Evolutionary conservation across 2,797 vertebrate species (phyloP), one percentile per base, ranked within the genome.

Genomic region (Phrynocephalus forsythii): DNA sequence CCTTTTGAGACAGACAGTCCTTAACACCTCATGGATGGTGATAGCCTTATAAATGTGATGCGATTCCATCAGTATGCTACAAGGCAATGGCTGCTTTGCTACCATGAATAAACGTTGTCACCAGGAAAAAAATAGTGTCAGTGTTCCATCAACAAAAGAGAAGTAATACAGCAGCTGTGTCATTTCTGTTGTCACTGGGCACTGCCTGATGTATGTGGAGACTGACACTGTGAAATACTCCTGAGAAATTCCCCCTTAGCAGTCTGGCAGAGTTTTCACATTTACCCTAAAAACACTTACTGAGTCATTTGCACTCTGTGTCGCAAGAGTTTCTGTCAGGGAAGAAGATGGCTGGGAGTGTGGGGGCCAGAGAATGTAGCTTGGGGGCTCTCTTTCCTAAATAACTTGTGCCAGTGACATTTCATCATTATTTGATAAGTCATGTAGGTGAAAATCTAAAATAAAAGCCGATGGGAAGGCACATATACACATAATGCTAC

Each of bases 301-400:
- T 88, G 91, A 94, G 91, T 90, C 92, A 92, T 96, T 95, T 95
- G 90, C 94, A 91, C 92, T 93, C 86, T 91, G 86, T 95, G 92
- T 90, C 92, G 93, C 88, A 73, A 89, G 91, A 92, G 82, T 91
- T 94, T 93, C 91, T 94, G 90, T 96, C 93, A 95, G 66, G 78
- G 87, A 82, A 93, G 86, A 91, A 90, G 89, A 94, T 87, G 93
- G 76, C 92, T 94, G 91, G 85, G 73, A 94, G n/a, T 87, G 88
- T 92, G 90, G 60, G 20, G 79, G 73, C 82, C 93, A 72, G 85
- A 85, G 91, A 92, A 89, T 16, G n/a, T 79, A 81, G 86, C 88
- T 92, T 82, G 18, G 78, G 86, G 89, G 84, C 90, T 91, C 71
- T 30, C 66, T 89, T 93, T 89, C 60, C 80, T 84, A 85, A 92